Conservation (phyloP, 2,113 vertebrate species). For the Mastomys coucha region DNA sequence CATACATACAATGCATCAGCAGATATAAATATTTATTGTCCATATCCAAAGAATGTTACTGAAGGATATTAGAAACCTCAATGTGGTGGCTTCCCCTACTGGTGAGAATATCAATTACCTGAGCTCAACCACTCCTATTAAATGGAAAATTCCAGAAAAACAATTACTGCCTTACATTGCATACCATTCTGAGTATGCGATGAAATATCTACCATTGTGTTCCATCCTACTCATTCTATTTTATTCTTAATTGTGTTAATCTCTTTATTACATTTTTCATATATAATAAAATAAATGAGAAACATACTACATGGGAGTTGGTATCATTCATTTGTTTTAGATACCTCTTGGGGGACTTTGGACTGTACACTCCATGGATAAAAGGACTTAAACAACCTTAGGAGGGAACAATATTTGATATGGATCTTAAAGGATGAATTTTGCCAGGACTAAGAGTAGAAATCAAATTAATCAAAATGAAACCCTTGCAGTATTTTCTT, state of each 20-base stretch:
- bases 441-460: neutral
- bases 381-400: neutral
- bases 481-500: neutral
- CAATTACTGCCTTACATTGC: neutral
- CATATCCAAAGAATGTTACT: neutral
- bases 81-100: neutral
- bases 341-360: neutral
- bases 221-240: neutral
- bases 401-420: neutral
- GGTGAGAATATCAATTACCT: neutral
- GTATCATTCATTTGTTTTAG: neutral
- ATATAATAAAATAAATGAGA: neutral
- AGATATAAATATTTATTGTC: neutral
- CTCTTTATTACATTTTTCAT: neutral
- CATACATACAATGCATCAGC: neutral
- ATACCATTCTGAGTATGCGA: neutral
- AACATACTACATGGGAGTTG: neutral
- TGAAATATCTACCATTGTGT: neutral
- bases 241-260: neutral
- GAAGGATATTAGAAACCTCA: neutral
- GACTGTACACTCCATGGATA: neutral
- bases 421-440: neutral
- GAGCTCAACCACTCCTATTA: neutral
- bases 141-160: slow-evolving; percentile 12
- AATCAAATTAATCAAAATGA: neutral